These are phyloP conservation scores for Cyphomyrus discorhynchus DNA, from an alignment of 2,113 vertebrate species.

Conservation along the genomic window DNA sequence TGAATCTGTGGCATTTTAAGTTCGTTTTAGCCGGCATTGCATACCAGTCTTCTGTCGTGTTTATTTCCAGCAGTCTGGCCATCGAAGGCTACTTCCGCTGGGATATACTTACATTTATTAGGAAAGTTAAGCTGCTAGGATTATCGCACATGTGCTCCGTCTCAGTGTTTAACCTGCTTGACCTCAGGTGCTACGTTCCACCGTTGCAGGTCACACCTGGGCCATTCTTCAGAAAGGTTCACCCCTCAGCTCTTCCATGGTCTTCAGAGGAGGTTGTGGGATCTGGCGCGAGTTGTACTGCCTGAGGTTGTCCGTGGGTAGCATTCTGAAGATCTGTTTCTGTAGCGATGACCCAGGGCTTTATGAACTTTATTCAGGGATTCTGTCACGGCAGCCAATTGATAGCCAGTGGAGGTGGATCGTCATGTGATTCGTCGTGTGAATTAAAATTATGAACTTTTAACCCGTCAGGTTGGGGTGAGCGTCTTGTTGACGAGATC, in stretches of 20 bases:
- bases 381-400: background rate
- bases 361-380: background rate
- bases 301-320: background rate
- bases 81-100: background rate
- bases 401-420: background rate
- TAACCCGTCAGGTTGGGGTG: background rate
- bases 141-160: slow-evolving; percentile 26
- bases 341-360: background rate
- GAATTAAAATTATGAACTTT: background rate
- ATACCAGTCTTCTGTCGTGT: background rate
- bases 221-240: background rate
- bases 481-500: background rate
- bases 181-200: slow-evolving; percentile 19
- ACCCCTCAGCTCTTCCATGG: background rate
- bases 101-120: slow-evolving; percentile 30
- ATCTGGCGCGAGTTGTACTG: background rate
- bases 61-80: background rate
- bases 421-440: background rate
- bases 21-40: background rate
- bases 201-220: background rate
- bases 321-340: background rate
- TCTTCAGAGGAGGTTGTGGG: background rate
- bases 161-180: slow-evolving; percentile 34
- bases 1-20: background rate
- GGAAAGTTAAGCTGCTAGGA: slow-evolving; percentile 40